Evolutionary conservation across 2,888 invertebrate genomes (phyloP), one percentile per base, ranked within the genome.

Genomic region (Brenthis daphne): DNA sequence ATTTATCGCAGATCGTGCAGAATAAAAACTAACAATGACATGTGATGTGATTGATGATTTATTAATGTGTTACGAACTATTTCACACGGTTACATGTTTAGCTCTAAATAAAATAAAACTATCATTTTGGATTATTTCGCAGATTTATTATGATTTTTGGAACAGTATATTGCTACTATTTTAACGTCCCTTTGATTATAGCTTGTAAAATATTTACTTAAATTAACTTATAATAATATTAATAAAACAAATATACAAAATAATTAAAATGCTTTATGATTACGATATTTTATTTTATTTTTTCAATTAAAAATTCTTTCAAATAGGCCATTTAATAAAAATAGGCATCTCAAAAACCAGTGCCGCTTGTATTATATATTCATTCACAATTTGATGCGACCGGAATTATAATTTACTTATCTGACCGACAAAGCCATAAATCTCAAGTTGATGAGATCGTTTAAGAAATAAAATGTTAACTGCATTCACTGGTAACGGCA

Each of bases 401-500:
- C 53, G 29, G 51, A 66, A 58, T 65, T 65, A 55, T 69, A 69
- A 68, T 65, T 66, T 60, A 60, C 66, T 67, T 63, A 63, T 63
- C 63, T 55, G 61, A 37, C 81, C 77, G 79, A 75, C 75, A 75
- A 72, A 71, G 76, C 77, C 76, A 85, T 87, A 87, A 87, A 87
- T 87, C 86, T 86, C 76, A 75, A n/a, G 48, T 8, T 29, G 54
- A 66, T 66, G 60, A 55, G 50, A 3, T 33, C 29, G 60, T 60
- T 13, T 54, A 54, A 50, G 6, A 29, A 50, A 47, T 20, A 50
- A 60, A 60, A 29, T 48, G 60, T 3, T 60, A 13, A 60, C 16
- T 50, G 33, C 60, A 50, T 43, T 37, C 2, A 43, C 11, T 8
- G 50, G 50, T 50, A 60, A 33, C 33, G 60, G 29, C 50, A n/a